Percentiles rank a stretch among this genome's conserved stretches.
These are phyloP conservation scores for Cheirogaleus major DNA, from an alignment of 2,797 vertebrate species.

Conservation along the genomic window DNA sequence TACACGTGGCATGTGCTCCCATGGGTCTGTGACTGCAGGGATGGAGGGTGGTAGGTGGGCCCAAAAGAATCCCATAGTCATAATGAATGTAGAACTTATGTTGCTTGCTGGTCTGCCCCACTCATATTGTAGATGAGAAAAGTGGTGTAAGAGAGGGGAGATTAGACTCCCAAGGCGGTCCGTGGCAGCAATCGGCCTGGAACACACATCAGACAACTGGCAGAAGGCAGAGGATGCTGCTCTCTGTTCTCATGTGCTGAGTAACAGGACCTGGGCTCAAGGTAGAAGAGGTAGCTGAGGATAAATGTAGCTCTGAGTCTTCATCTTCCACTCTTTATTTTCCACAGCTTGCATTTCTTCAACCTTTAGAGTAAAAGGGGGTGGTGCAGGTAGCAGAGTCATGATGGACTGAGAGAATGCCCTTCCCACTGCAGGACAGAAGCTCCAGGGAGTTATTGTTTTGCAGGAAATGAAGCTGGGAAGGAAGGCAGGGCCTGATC, in stretches of 20 bases:
- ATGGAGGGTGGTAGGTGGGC: too few species aligned
- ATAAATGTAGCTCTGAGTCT: background rate
- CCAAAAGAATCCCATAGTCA: background rate
- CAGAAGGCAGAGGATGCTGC: fast-evolving
- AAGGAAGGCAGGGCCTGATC: background rate
- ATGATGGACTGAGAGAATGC: background rate
- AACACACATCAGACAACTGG: background rate
- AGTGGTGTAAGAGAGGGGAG: background rate
- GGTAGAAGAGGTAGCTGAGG: background rate
- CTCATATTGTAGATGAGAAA: background rate
- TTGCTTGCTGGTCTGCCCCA: background rate
- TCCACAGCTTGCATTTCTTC: background rate
- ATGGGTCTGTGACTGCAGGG: background rate
- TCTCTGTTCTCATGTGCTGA: background rate
- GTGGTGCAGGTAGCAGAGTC: background rate
- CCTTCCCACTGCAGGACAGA: background rate
- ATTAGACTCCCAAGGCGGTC: too few species aligned
- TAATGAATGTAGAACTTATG: background rate
- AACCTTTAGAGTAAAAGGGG: background rate
- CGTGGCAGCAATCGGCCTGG: background rate
- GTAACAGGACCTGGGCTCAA: background rate
- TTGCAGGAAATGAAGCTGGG: background rate
- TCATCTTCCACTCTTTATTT: background rate
- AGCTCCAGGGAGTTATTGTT: background rate
- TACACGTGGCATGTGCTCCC: background rate